Conservation (phyloP, 2,888 invertebrate species). For the Podabrus alpinus region DNA sequence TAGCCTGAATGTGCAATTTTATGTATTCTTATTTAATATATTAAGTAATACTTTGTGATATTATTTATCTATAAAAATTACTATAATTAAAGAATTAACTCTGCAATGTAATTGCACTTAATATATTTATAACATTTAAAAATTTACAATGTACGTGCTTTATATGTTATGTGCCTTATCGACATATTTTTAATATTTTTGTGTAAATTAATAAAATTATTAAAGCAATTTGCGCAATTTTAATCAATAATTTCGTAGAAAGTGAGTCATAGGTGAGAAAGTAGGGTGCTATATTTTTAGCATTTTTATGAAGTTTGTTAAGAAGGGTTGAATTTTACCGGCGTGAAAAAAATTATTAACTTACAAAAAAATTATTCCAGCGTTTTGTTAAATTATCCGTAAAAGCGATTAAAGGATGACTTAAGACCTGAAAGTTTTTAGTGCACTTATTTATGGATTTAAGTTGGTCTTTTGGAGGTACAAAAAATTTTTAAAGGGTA, state of each 20-base stretch:
- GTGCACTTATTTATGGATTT: neutral
- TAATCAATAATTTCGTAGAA: slow-evolving; percentile 1
- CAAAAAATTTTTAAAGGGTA: neutral
- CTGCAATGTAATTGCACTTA: neutral
- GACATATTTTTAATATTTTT: neutral
- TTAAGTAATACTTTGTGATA: neutral
- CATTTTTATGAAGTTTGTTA: neutral
- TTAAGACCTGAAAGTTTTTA: neutral
- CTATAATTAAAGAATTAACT: neutral
- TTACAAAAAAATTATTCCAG: neutral
- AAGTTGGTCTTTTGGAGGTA: neutral
- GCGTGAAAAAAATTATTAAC: neutral
- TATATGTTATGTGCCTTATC: neutral
- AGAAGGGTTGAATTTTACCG: neutral
- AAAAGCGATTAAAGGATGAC: neutral
- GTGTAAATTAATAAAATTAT: neutral
- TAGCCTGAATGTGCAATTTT: neutral
- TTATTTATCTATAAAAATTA: neutral
- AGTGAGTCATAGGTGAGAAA: neutral
- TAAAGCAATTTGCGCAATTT: neutral
- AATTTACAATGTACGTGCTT: neutral
- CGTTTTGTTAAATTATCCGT: neutral
- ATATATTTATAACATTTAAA: neutral
- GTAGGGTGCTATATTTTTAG: neutral
- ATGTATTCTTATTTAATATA: neutral